These are phyloP conservation scores for Xiphophorus maculatus DNA, from an alignment of 2,113 vertebrate genomes.

Conservation along the genomic window DNA sequence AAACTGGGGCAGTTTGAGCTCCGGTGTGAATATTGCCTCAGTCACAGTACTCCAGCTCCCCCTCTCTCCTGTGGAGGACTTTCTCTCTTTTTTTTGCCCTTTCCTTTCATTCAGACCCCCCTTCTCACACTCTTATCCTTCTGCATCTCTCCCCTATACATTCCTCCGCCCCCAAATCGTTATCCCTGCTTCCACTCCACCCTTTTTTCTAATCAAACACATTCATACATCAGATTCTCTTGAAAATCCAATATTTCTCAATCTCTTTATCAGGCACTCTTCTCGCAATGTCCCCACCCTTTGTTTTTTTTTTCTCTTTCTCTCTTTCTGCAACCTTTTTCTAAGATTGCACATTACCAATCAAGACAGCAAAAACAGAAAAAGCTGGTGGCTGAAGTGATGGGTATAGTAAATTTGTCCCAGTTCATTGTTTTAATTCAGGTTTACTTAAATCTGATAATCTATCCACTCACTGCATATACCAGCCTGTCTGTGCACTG, in stretches of 20 bases:
- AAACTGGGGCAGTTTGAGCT: conserved; percentile 45
- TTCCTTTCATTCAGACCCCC: conserved; percentile 22
- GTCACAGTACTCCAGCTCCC: conserved; percentile 73
- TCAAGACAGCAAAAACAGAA: conserved; percentile 58
- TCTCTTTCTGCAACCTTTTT: conserved; percentile 28
- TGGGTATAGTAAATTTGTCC: conserved; percentile 41
- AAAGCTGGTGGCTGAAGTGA: conserved; percentile 44
- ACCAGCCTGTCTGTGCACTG: too few relatives aligned
- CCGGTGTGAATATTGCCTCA: conserved; percentile 36
- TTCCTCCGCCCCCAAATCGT: conserved; percentile 27
- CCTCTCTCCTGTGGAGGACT: conserved; percentile 58
- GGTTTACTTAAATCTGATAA: conserved; percentile 14
- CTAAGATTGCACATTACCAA: conserved; percentile 66
- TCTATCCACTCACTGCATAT: too few relatives aligned
- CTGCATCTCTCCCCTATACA: conserved; percentile 13
- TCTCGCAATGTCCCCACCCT: conserved; percentile 37
- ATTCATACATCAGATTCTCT: conserved; percentile 51
- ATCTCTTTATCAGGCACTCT: conserved; percentile 58
- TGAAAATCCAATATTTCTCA: conserved; percentile 38
- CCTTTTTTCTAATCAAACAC: conserved; percentile 51
- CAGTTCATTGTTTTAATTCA: conserved; percentile 35
- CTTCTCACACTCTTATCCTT: conserved; percentile 34
- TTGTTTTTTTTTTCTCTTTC: conserved; percentile 12
- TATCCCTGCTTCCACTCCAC: conserved; percentile 29
- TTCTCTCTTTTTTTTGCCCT: conserved; percentile 22